Percentiles rank a stretch among this genome's conserved stretches.
Evolutionary conservation across 1,140 invertebrate species (phyloP).

Genomic region (Anagrus nilaparvatae): DNA sequence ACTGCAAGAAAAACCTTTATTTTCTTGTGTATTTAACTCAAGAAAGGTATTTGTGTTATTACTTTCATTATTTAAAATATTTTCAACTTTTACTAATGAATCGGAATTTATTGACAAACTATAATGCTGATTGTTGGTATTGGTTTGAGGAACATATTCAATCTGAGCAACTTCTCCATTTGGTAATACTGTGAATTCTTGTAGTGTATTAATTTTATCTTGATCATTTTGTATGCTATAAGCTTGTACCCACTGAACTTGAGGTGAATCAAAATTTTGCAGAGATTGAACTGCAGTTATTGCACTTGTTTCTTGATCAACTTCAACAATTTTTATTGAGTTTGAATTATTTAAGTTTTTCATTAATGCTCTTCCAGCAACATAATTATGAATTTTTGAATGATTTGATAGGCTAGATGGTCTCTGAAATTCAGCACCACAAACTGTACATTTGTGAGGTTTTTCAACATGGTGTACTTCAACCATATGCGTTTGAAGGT

Average conservation of each 20-base stretch:
- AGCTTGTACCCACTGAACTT: slow-evolving; percentile 33
- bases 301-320: slow-evolving; percentile 16
- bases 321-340: too few species aligned
- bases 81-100: slow-evolving; percentile 27
- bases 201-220: slow-evolving; percentile 31
- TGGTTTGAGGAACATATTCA: slow-evolving; percentile 28
- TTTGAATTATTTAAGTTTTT: slow-evolving; percentile 23
- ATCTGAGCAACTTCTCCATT: slow-evolving; percentile 36
- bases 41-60: slow-evolving; percentile 17
- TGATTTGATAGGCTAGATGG: slow-evolving; percentile 44
- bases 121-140: slow-evolving; percentile 24
- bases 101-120: slow-evolving; percentile 25
- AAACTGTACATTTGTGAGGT: slow-evolving; percentile 37
- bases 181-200: slow-evolving; percentile 34
- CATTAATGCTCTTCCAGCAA: slow-evolving; percentile 35
- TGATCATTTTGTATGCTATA: slow-evolving; percentile 30
- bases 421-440: slow-evolving; percentile 39
- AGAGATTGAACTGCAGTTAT: slow-evolving; percentile 21
- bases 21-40: slow-evolving; percentile 20
- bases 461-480: slow-evolving; percentile 29
- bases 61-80: slow-evolving; percentile 15
- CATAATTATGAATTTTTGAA: slow-evolving; percentile 42
- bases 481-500: slow-evolving; percentile 30
- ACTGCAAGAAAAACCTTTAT: slow-evolving; percentile 26
- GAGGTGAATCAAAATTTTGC: slow-evolving; percentile 25